Conservation (phyloP, 2,888 invertebrate species). For the Auanema freiburgensis region DNA sequence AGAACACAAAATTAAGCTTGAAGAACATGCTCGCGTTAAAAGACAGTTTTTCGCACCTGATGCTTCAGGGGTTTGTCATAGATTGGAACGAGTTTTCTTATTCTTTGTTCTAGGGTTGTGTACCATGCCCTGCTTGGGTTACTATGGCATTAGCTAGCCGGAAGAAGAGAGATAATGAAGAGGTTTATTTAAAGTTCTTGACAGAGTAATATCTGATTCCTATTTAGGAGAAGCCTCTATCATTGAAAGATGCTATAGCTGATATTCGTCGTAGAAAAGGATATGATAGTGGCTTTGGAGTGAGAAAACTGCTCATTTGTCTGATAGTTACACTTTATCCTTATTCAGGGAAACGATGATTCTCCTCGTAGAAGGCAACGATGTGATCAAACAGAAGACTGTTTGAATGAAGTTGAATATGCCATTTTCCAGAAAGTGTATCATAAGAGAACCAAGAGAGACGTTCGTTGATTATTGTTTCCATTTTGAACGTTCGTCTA, state of each 20-base stretch:
- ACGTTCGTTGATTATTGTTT: constrained; percentile 18
- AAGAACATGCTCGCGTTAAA: constrained; percentile 48
- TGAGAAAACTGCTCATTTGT: constrained; percentile 6
- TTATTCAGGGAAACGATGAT: constrained; percentile 11
- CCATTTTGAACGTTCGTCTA: not conserved
- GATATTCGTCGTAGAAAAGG: constrained; percentile 47
- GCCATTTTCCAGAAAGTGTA: constrained; percentile 53
- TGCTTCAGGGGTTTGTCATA: constrained; percentile 26
- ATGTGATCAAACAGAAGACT: constrained; percentile 53
- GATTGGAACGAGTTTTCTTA: not conserved
- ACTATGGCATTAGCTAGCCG: constrained; percentile 52
- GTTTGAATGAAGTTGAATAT: constrained; percentile 50
- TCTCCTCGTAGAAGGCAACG: constrained; percentile 21
- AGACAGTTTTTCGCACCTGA: constrained; percentile 58
- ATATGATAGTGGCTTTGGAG: constrained; percentile 43
- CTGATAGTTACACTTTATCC: not conserved
- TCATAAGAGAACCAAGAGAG: constrained; percentile 49
- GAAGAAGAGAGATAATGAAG: constrained; percentile 26
- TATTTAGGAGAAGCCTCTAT: constrained; percentile 20
- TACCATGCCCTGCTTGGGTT: constrained; percentile 59
- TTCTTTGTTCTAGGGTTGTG: constrained; percentile 38
- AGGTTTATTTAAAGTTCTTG: not conserved
- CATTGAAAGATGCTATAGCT: constrained; percentile 44
- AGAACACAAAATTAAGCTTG: constrained; percentile 24
- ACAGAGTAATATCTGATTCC: not conserved